Conservation (phyloP, 2,888 invertebrate species). For the Polymixis flavicincta region DNA sequence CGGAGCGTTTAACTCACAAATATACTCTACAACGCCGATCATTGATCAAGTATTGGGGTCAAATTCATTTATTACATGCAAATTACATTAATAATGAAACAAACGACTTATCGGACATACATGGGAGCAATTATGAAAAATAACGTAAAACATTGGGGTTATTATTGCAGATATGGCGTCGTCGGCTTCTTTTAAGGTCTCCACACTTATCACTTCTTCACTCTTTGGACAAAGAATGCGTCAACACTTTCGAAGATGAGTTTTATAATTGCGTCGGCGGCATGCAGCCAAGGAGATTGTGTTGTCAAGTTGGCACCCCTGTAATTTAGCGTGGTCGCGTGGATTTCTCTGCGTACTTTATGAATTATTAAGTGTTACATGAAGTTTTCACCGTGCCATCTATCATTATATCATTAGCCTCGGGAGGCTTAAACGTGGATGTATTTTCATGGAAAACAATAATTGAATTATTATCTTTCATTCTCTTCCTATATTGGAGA, state of each 20-base stretch:
- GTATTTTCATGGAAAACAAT: slow-evolving; percentile 73
- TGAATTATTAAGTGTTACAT: slow-evolving; percentile 76
- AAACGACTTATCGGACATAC: slow-evolving; percentile 32
- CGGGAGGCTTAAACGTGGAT: slow-evolving; percentile 63
- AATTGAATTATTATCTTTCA: slow-evolving; percentile 65
- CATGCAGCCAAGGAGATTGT: slow-evolving; percentile 67
- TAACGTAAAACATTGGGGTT: slow-evolving; percentile 36
- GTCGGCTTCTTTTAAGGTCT: slow-evolving; percentile 39
- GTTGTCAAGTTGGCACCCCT: slow-evolving; percentile 70
- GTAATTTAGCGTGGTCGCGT: slow-evolving; percentile 70
- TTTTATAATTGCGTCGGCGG: slow-evolving; percentile 67
- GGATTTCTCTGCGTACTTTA: slow-evolving; percentile 68
- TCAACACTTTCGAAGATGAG: slow-evolving; percentile 67
- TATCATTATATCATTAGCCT: slow-evolving; percentile 75
- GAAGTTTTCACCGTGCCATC: slow-evolving; percentile 67
- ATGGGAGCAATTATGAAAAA: slow-evolving; percentile 37
- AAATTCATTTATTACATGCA: slow-evolving; percentile 32
- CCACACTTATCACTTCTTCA: slow-evolving; percentile 55
- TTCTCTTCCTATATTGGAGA: slow-evolving; percentile 38
- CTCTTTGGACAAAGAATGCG: slow-evolving; percentile 49
- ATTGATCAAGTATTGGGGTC: slow-evolving; percentile 28
- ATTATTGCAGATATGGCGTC: slow-evolving; percentile 24
- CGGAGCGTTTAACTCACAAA: neutral
- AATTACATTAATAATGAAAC: slow-evolving; percentile 39
- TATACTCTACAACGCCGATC: neutral